Evolutionary conservation across 2,113 vertebrate species (phyloP), one percentile per base, ranked within the genome.

Genomic region (Pontoporia blainvillei): DNA sequence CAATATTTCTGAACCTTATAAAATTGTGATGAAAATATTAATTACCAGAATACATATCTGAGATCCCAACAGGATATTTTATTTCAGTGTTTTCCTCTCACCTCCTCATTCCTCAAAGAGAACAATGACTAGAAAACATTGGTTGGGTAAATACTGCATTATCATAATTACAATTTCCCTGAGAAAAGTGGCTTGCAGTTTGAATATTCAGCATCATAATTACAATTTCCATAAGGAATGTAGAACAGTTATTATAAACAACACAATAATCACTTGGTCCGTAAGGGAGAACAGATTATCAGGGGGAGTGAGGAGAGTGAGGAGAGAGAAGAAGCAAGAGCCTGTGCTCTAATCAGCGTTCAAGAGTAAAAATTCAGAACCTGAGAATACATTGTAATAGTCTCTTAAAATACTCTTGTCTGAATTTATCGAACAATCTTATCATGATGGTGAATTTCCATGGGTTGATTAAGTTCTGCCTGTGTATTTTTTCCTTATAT

Each of bases 151-250:
- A 98, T 92, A 91, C 25, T 96, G 6, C 67, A 96, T 98, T 97
- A 90, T 85, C 52, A 91, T 97, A 98, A 97, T 84, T 81, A 97
- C n/a, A 59, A 76, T 97, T 97, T 98, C 69, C 79, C 66, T 89
- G 94, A 97, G 95, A 98, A 96, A 97, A 97, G 94, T 86, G 21
- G 79, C 72, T 97, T 97, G 66, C 69, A 91, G 13, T 97, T 97
- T 91, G 62, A 85, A 94, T 97, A 96, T 90, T 69, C 64, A 97
- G 94, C 54, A 91, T 95, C 61, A 79, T 15, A 44, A 97, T 97
- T 98, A 86, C 34, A 95, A 96, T 61, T 96, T 97, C 95, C 81
- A 84, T 86, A 92, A 96, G 29, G 59, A 96, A 94, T 96, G 93
- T 94, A 96, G 75, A 86, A 54, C 94, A 49, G 81, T 97, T 97